phyloP scores from a whole-genome alignment of 1,140 invertebrate species.

The Trypoxylus dichotomus region DNA sequence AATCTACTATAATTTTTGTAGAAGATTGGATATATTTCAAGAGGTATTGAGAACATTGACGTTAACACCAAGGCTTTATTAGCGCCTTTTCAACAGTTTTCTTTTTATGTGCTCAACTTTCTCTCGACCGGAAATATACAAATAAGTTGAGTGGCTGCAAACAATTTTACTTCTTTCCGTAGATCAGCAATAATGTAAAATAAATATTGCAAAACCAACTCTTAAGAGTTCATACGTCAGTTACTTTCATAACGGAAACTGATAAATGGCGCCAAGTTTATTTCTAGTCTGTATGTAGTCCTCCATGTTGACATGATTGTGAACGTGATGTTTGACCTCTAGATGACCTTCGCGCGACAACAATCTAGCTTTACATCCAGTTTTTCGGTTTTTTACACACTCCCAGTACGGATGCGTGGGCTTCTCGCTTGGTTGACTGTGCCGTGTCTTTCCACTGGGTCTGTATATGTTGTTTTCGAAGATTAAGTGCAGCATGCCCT shows the following conservation, averaged over 20 bases:
- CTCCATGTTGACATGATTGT: constrained; percentile 29
- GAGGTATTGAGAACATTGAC: too few species aligned
- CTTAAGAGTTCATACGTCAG: too few species aligned
- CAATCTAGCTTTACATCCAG: constrained; percentile 28
- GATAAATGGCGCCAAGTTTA: constrained; percentile 15
- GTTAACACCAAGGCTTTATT: too few species aligned
- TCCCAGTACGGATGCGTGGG: constrained; percentile 30
- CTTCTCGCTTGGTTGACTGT: not conserved
- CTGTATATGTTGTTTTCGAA: constrained; percentile 31
- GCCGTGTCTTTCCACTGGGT: constrained; percentile 29
- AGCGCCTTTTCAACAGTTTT: too few species aligned
- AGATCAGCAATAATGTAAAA: too few species aligned
- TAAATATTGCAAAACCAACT: too few species aligned
- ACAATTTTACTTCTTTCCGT: too few species aligned
- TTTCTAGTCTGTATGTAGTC: constrained; percentile 2
- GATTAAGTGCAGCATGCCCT: constrained; percentile 32
- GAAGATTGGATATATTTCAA: too few species aligned
- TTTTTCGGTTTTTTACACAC: constrained; percentile 33
- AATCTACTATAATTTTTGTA: too few species aligned
- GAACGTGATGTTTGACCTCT: constrained; percentile 17
- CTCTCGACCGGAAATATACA: too few species aligned
- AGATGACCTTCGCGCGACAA: constrained; percentile 26
- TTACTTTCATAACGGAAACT: constrained; percentile 6
- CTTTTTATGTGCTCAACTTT: too few species aligned
- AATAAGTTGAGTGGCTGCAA: too few species aligned